Evolutionary conservation across 2,113 vertebrate species (phyloP), one percentile per base, ranked within the genome.

Genomic region (Notiomystis cincta): DNA sequence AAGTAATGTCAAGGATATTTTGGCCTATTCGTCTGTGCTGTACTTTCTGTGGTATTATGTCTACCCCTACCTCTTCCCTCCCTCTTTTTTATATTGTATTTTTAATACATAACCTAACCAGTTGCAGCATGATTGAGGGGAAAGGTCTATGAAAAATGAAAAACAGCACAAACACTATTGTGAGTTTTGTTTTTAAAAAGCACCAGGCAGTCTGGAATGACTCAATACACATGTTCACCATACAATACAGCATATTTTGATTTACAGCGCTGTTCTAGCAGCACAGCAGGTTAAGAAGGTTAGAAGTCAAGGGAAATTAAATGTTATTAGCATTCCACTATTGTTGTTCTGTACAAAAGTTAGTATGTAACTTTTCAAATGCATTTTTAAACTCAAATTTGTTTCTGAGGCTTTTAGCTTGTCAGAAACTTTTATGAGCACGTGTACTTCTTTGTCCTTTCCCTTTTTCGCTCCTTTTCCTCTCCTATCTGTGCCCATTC

Each of bases 251-350:
- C 88, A 24, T 93, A 96, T 97, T 97, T 97, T 97, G 96, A 97
- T 97, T 98, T 97, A 97, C 95, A 91, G 80, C 76, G 37, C 95
- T 88, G 54, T 95, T 91, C 90, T 92, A 94, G 90, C 87, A 95
- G 95, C 96, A 93, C 95, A 97, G 96, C 97, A 97, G 96, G 97
- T 96, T 97, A 93, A 96, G 97, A 95, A 98, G 97, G 97, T 96
- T 97, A 98, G 96, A 98, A 97, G 97, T 98, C 97, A 98, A 97
- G 96, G 93, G 97, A 97, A 97, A 98, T 98, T 97, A 97, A 98
- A 97, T 79, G 95, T 97, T 97, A 97, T 97, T 98, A 98, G 96
- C 97, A 97, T 97, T 98, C 95, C 81, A 89, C 94, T 86, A 88
- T 93, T 97, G 97, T 97, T 95, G 95, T 61, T 82, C 89, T 88